Conservation (phyloP, 2,888 invertebrate genomes). For the Eristalis arbustorum region DNA sequence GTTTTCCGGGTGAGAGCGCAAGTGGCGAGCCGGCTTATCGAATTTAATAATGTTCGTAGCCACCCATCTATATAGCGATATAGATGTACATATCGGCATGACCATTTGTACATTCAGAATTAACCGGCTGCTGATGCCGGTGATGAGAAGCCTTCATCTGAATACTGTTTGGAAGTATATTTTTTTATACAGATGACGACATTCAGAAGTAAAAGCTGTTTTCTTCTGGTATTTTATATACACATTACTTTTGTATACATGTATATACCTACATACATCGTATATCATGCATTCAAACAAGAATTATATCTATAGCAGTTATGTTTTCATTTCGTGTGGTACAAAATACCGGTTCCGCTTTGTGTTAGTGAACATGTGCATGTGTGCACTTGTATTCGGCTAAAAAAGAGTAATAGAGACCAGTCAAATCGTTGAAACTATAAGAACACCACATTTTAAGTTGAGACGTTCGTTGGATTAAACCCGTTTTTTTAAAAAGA, state of each 20-base stretch:
- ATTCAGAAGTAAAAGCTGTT: constrained; percentile 27
- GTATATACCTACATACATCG: neutral
- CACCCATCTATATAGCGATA: neutral
- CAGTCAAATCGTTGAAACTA: constrained; percentile 28
- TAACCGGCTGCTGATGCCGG: neutral
- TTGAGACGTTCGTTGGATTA: constrained; percentile 62
- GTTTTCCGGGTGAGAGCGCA: neutral
- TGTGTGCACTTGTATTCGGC: neutral
- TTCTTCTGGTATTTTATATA: constrained; percentile 20
- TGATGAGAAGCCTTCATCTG: neutral
- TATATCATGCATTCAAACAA: neutral
- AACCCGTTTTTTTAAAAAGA: constrained; percentile 34
- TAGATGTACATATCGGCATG: neutral
- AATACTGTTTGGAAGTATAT: neutral
- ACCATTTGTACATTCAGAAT: neutral
- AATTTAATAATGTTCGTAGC: neutral
- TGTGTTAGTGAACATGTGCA: constrained; percentile 38
- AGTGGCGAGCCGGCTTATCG: constrained; percentile 33
- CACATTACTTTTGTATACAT: neutral
- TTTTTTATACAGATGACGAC: constrained; percentile 13
- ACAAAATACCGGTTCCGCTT: constrained; percentile 60
- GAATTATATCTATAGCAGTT: constrained; percentile 42
- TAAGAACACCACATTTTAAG: constrained; percentile 59
- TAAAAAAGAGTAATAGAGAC: constrained; percentile 35
- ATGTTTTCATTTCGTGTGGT: constrained; percentile 13